Conservation (phyloP, 2,888 invertebrate genomes). For the Ichneumon xanthorius region DNA sequence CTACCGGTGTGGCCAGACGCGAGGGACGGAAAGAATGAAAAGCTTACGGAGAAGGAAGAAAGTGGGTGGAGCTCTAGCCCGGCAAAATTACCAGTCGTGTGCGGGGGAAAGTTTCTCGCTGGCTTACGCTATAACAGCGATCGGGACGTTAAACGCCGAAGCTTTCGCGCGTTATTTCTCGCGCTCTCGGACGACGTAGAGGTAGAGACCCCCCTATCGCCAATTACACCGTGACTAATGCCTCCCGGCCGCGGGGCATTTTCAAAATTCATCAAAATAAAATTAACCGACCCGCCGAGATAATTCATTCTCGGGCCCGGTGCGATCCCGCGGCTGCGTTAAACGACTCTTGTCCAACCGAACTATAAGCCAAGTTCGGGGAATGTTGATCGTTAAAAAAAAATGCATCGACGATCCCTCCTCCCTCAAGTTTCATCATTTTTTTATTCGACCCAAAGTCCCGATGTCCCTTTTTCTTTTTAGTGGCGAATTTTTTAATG, state of each 20-base stretch:
- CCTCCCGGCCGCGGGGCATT: conserved; percentile 77
- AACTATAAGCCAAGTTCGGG: conserved; percentile 28
- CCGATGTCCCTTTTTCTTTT: too few relatives aligned
- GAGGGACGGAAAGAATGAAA: conserved; percentile 37
- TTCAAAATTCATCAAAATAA: conserved; percentile 82
- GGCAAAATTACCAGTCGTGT: conserved; percentile 48
- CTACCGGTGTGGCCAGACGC: conserved; percentile 1
- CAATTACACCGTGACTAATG: conserved; percentile 83
- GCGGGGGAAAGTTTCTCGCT: conserved; percentile 38
- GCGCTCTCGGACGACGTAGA: conserved; percentile 10
- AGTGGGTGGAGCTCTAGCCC: conserved; percentile 30
- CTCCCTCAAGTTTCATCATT: not conserved
- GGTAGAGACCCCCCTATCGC: conserved; percentile 71
- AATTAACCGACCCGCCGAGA: conserved; percentile 77
- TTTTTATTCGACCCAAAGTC: not conserved
- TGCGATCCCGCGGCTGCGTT: conserved; percentile 33
- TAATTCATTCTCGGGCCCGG: conserved; percentile 74
- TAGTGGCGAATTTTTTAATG: too few relatives aligned
- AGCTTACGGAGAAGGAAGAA: conserved; percentile 54
- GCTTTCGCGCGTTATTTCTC: conserved; percentile 11
- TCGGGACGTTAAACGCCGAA: conserved; percentile 22
- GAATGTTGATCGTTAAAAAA: conserved; percentile 52
- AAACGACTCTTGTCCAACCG: conserved; percentile 3
- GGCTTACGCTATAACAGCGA: not conserved
- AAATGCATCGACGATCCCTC: not conserved